phyloP scores from a whole-genome alignment of 2,113 vertebrate genomes.

The Helogale parvula region DNA sequence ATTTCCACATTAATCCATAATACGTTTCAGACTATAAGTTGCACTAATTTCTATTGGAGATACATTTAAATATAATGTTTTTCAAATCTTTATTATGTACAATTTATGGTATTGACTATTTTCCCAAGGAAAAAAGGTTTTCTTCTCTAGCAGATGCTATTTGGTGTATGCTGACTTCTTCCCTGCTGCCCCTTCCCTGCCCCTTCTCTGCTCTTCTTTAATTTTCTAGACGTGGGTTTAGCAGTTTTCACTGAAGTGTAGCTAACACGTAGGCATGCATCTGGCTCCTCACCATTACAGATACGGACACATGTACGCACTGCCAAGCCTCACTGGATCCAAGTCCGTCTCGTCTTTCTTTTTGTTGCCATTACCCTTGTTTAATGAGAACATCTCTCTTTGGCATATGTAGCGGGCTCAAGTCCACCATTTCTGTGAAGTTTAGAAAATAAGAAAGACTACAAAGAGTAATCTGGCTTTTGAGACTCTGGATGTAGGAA shows the following conservation, averaged over 20 bases:
- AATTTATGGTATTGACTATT: background rate
- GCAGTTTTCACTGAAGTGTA: background rate
- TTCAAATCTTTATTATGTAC: background rate
- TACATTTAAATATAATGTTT: background rate
- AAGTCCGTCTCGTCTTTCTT: background rate
- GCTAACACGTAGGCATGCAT: accelerated
- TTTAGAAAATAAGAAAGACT: background rate
- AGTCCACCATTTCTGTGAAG: background rate
- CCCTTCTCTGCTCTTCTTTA: background rate
- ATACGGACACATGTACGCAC: accelerated
- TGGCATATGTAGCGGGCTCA: background rate
- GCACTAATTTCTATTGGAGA: background rate
- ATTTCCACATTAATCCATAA: constrained; percentile 5
- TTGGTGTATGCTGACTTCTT: background rate
- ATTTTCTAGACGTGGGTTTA: background rate
- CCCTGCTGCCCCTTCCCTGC: background rate
- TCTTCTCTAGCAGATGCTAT: background rate
- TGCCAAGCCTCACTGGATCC: no score
- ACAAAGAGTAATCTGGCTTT: background rate
- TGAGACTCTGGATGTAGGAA: background rate
- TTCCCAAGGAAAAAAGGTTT: background rate
- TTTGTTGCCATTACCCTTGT: background rate
- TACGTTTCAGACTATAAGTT: background rate
- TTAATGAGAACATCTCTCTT: background rate
- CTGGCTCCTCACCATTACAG: accelerated